These are phyloP conservation scores for Boloria euphrosyne DNA, from an alignment of 2,888 invertebrate genomes.

Conservation along the genomic window DNA sequence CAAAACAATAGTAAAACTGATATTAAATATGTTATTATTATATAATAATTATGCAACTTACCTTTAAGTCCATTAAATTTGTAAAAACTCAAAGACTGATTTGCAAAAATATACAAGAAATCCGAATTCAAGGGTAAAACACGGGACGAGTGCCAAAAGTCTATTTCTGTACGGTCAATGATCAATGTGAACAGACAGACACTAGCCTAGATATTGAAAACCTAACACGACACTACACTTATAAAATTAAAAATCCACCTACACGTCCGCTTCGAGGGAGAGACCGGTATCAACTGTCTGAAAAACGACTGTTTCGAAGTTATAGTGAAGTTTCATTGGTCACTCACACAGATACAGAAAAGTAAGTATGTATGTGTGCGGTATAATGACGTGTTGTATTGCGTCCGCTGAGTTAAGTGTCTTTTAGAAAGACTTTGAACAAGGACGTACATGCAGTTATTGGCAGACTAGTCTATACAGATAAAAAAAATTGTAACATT, in stretches of 20 bases:
- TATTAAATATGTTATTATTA: not conserved
- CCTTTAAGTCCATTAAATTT: conserved; percentile 2
- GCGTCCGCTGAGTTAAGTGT: conserved; percentile 47
- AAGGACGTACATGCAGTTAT: conserved; percentile 41
- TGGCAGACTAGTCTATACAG: conserved; percentile 1
- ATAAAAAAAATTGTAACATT: too few relatives aligned
- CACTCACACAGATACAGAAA: conserved; percentile 48
- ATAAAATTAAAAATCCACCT: conserved; percentile 41
- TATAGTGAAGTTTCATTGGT: conserved; percentile 44
- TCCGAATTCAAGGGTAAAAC: conserved; percentile 58
- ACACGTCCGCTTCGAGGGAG: conserved; percentile 53
- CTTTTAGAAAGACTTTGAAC: conserved; percentile 42
- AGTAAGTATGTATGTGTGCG: conserved; percentile 49
- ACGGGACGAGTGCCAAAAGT: conserved; percentile 62
- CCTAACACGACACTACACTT: conserved; percentile 65
- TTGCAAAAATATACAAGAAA: conserved; percentile 25
- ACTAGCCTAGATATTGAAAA: conserved; percentile 64
- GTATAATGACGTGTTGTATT: conserved; percentile 53
- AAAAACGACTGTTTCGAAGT: conserved; percentile 54
- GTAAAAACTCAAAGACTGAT: conserved; percentile 2
- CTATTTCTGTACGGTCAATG: conserved; percentile 62
- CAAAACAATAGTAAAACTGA: not conserved
- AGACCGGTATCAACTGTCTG: conserved; percentile 63
- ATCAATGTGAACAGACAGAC: conserved; percentile 52
- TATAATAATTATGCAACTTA: conserved; percentile 24